Base-by-base conservation (phyloP, 2,113 vertebrate species). In the Ramphastos sulfuratus region DNA sequence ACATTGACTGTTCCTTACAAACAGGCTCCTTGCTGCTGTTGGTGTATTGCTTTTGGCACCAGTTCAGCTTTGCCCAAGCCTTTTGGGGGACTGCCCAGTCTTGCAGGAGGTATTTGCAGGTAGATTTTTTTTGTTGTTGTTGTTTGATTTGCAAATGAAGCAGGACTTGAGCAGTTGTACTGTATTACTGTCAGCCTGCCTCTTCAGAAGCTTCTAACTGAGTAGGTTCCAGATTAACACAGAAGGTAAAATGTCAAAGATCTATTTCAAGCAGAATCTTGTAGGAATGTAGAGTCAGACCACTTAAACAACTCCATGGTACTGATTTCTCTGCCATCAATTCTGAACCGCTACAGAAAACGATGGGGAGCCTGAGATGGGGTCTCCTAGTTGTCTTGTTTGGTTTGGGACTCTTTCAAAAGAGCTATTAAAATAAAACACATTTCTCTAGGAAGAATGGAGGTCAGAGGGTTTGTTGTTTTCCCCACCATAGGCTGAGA, bases 31-130 rank as follows among this genome's bases (percentile, higher is more conserved):
- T 79, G 70, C 39, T 90, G 70, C 54, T 72, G 7, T 0, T 85
- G 63, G 15, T 52, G 61, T 31, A 10, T 63, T 77, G 72, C 52
- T 74, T 42, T 82, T 79, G 77, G n/a, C 39, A 25, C 5, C 20
- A 27, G 73, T 21, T 61, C 52, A 66, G 67, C 55, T 64, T 55
- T 12, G 52, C 52, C 46, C 77, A 56, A 21, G 70, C 33, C 15
- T 3, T 75, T 25, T 17, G 33, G 71, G 82, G 87, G 44, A 17
- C 58, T 87, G 61, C 80, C 75, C 69, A 44, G 79, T 81, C 76
- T 87, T 83, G 79, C 93, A 78, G 79, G 37, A 74, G 37, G 52
- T 88, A 67, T 88, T 95, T 88, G 6, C 73, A 77, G 90, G 92
- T 33, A 94, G 83, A 90, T 94, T 46, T 46, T 46, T 44, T 17